Evolutionary conservation across 2,113 vertebrate species (phyloP).

Genomic region (Coregonus clupeaformis): DNA sequence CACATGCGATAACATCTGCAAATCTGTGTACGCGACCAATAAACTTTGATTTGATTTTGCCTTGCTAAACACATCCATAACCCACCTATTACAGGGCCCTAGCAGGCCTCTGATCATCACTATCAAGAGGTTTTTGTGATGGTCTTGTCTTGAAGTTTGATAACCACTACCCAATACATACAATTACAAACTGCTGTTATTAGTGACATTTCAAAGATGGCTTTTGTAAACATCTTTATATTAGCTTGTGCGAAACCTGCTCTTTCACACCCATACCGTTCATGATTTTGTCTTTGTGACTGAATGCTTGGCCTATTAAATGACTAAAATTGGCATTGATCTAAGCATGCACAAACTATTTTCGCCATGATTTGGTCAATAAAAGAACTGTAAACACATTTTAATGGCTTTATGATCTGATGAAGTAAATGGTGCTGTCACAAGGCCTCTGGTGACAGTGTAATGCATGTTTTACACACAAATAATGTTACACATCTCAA

Average conservation of each 20-base stretch:
- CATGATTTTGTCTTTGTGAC: slow-evolving; percentile 14
- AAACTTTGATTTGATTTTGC: too few relatives aligned
- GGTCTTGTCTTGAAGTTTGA: too few relatives aligned
- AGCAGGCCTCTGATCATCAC: too few relatives aligned
- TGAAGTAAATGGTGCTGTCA: slow-evolving; percentile 62
- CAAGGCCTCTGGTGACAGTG: slow-evolving; percentile 51
- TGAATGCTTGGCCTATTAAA: too few relatives aligned
- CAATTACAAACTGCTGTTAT: too few relatives aligned
- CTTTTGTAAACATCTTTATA: too few relatives aligned
- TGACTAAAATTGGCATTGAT: neutral
- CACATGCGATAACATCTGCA: too few relatives aligned
- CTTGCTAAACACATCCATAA: neutral
- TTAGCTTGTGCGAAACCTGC: neutral
- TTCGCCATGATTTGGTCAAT: slow-evolving; percentile 55
- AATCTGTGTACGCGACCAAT: too few relatives aligned
- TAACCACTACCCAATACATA: too few relatives aligned
- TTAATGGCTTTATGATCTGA: slow-evolving; percentile 66
- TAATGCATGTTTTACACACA: slow-evolving; percentile 69
- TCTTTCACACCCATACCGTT: slow-evolving; percentile 16
- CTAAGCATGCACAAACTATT: too few relatives aligned
- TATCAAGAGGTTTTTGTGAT: too few relatives aligned
- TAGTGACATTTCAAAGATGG: too few relatives aligned
- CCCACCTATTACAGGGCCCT: neutral
- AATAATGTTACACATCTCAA: slow-evolving; percentile 59
- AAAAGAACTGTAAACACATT: slow-evolving; percentile 63